Percentiles rank a stretch among this genome's conserved stretches.
Evolutionary conservation across 2,797 vertebrate species (phyloP).

Genomic region (Gallirallus australis): DNA sequence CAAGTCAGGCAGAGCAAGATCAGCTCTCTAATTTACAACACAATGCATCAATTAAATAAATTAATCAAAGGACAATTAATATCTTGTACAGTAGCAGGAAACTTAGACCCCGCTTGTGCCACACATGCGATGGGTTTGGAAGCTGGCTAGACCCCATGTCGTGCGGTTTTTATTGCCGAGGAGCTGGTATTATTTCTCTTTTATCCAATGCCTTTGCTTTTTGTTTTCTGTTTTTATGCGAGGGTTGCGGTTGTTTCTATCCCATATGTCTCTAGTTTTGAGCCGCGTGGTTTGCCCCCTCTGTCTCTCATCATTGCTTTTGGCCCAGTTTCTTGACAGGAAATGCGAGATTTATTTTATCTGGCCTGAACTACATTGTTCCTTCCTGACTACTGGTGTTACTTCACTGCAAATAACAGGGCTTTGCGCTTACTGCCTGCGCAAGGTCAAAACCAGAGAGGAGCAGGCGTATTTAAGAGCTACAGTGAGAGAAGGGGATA

Average conservation of each 20-base stretch:
- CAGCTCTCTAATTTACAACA: conserved; percentile 6
- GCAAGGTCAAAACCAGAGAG: conserved; percentile 74
- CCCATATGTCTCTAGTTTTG: conserved; percentile 65
- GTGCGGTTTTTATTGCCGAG: conserved; percentile 18
- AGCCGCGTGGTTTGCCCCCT: conserved; percentile 71
- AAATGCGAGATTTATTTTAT: conserved; percentile 86
- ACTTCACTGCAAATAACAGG: conserved; percentile 77
- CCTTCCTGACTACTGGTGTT: conserved; percentile 84
- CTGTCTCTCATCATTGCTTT: conserved; percentile 79
- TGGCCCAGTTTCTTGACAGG: conserved; percentile 81
- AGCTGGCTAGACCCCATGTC: conserved; percentile 9
- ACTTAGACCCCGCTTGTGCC: not conserved
- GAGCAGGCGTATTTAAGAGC: conserved; percentile 59
- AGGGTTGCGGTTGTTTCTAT: conserved; percentile 64
- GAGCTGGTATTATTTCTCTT: conserved; percentile 48
- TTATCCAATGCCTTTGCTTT: conserved; percentile 61
- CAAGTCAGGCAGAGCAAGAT: not conserved
- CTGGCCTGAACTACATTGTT: conserved; percentile 83
- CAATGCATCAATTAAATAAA: not conserved
- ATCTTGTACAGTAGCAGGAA: conserved; percentile 20
- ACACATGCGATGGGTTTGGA: not conserved
- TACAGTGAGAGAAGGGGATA: not conserved
- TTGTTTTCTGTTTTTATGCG: conserved; percentile 66
- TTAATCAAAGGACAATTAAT: conserved; percentile 2
- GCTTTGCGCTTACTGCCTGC: conserved; percentile 69